Conservation (phyloP, 2,888 invertebrate species). For the Hipparchia semele region DNA sequence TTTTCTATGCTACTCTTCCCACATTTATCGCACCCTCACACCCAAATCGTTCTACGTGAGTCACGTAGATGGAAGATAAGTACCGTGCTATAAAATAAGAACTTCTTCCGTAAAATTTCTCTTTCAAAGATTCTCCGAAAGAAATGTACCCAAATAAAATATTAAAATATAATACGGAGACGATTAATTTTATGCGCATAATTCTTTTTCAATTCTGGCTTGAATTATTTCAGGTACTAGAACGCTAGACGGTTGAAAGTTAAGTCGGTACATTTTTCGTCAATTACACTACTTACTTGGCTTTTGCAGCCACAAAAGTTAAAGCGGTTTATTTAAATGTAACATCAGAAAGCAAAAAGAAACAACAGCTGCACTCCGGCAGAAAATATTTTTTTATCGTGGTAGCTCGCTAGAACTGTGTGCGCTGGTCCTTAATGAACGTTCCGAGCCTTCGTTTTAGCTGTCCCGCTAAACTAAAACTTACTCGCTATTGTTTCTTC, state of each 20-base stretch:
- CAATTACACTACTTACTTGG: constrained; percentile 14
- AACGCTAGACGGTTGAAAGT: constrained; percentile 8
- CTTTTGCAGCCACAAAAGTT: constrained; percentile 7
- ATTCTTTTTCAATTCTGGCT: background rate
- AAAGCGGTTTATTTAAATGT: constrained; percentile 25
- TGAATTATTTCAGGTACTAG: background rate
- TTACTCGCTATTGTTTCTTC: constrained; percentile 63
- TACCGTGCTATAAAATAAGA: constrained; percentile 15
- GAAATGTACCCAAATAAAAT: background rate
- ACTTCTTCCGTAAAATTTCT: background rate
- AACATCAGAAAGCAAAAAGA: constrained; percentile 25
- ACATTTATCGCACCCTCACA: constrained; percentile 18
- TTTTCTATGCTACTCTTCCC: constrained; percentile 13
- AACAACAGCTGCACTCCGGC: constrained; percentile 3
- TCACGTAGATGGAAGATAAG: constrained; percentile 21
- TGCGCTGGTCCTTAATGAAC: constrained; percentile 49
- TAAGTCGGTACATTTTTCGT: constrained; percentile 6
- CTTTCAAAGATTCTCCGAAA: constrained; percentile 6
- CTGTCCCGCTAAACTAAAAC: constrained; percentile 55
- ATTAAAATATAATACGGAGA: background rate
- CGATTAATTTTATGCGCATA: background rate
- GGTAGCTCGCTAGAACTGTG: constrained; percentile 24
- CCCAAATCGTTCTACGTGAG: constrained; percentile 17
- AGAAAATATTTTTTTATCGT: constrained; percentile 19
- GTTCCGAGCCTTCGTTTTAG: constrained; percentile 36